Evolutionary conservation across 2,797 vertebrate species (phyloP).

Genomic region (Syndactyla subalaris): DNA sequence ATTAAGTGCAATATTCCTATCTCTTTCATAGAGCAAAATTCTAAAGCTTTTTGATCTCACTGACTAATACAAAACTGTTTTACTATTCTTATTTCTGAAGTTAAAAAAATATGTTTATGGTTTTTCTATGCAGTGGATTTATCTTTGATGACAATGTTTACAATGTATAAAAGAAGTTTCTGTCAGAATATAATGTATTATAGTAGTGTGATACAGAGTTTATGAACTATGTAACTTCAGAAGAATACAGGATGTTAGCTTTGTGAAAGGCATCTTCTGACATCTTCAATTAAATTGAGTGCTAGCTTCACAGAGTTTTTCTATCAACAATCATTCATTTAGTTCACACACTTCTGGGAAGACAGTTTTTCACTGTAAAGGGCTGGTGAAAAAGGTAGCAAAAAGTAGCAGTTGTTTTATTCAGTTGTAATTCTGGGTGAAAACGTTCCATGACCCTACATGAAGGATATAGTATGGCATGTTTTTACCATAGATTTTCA

Average conservation of each 20-base stretch:
- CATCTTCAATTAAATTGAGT: neutral
- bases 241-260: neutral
- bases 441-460: neutral
- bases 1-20: neutral
- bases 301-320: neutral
- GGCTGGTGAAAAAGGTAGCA: neutral
- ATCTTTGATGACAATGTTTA: neutral
- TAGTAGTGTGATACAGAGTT: neutral
- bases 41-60: neutral
- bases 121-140: neutral
- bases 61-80: neutral
- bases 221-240: neutral
- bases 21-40: neutral
- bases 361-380: neutral
- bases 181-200: fast-evolving
- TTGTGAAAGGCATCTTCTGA: neutral
- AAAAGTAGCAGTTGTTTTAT: neutral
- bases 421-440: neutral
- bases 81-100: neutral
- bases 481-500: neutral
- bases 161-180: neutral
- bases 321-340: neutral
- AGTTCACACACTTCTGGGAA: neutral
- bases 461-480: neutral
- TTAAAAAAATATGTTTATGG: neutral